Evolutionary conservation across 2,113 vertebrate genomes (phyloP), one percentile per base, ranked within the genome.

Genomic region (Pelvicachromis taeniatus): DNA sequence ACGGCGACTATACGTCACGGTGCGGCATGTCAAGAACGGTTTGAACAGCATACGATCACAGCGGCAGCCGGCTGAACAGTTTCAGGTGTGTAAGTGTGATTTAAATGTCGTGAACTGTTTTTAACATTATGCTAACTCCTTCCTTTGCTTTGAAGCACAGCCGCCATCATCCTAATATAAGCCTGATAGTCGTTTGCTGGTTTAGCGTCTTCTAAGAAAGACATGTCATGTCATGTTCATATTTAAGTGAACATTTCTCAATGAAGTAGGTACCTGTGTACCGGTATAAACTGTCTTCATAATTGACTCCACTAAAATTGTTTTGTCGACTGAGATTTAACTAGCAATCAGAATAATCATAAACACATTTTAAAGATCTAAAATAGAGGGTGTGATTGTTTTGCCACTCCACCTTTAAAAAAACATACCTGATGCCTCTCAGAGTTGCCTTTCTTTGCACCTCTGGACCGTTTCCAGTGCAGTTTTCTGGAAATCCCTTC

Each of bases 391-490:
- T n/a, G 52, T 53, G 52, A n/a, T 21, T 10, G 9, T 9, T 10
- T n/a, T 21, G 19, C 4, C 7, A n/a, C 19, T 53, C 7, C 9
- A n/a, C 50, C 19, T n/a, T n/a, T 53, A 42, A 4, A 40, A 68
- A 70, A 10, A 0, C 0, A 45, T 3, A 70, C 40, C 40, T 1
- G 65, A 45, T 70, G 21, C 38, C 8, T 26, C 23, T 70, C 45
- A 48, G 26, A 26, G 40, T 48, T 1, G 0, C 5, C 40, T 48
- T 70, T 17, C 14, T 70, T 13, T 70, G 40, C 13, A 45, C 63
- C 12, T 68, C 38, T 68, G 63, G n/a, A 68, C 40, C 0, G 0
- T 70, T 70, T 45, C 21, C 21, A 70, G 40, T 70, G 65, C 40
- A 29, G 12, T 42, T 70, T 16, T 45, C 7, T 6, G 38, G 1